These are phyloP conservation scores for Ptychoptera contaminata DNA, from an alignment of 2,888 invertebrate genomes.

Conservation along the genomic window DNA sequence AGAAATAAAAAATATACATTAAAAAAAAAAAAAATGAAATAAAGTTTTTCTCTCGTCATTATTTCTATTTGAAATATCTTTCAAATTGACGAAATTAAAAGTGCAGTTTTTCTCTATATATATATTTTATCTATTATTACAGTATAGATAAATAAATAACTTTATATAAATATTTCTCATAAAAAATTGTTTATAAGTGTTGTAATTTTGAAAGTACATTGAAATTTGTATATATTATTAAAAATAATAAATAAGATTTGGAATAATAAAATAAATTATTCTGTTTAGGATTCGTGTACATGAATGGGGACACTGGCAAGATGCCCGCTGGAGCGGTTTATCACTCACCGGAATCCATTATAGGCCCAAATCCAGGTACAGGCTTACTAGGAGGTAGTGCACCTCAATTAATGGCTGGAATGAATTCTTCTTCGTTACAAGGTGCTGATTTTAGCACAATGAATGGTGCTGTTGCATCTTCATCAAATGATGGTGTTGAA, in stretches of 20 bases:
- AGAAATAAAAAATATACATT: neutral
- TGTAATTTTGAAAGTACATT: no score
- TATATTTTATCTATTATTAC: neutral
- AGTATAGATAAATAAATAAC: neutral
- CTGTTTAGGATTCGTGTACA: slow-evolving; percentile 53
- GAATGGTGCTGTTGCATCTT: slow-evolving; percentile 19
- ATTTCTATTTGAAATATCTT: neutral
- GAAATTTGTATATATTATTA: no score
- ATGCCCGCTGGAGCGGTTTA: slow-evolving; percentile 54
- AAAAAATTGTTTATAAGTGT: no score
- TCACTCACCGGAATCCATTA: slow-evolving; percentile 49
- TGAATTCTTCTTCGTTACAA: slow-evolving; percentile 19
- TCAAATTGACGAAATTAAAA: neutral
- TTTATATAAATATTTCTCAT: no score
- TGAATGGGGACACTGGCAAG: slow-evolving; percentile 71
- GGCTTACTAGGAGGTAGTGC: neutral
- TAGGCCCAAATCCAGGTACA: slow-evolving; percentile 26
- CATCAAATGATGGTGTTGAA: slow-evolving; percentile 11
- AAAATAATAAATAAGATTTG: no score
- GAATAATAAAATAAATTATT: neutral
- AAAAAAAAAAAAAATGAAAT: neutral
- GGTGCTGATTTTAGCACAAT: slow-evolving; percentile 17
- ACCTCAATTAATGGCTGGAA: slow-evolving; percentile 20
- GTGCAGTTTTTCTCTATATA: no score
- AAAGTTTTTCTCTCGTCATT: neutral